phyloP scores from a whole-genome alignment of 1,140 invertebrate species.

The Lineus longissimus region DNA sequence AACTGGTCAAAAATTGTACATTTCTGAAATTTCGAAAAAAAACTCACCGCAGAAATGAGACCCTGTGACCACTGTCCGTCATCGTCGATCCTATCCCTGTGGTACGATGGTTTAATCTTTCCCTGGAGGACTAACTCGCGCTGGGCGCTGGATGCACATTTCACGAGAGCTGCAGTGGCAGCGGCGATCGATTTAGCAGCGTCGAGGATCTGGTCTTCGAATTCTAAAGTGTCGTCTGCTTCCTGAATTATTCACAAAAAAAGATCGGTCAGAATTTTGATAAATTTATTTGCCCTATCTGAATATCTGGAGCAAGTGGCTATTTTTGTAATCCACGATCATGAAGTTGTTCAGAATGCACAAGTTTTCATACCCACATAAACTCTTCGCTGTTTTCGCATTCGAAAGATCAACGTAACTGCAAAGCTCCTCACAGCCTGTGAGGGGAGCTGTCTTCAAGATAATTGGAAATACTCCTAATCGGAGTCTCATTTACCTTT shows the following conservation, averaged over 20 bases:
- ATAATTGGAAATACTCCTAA: too few relatives aligned
- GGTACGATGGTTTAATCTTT: slow-evolving; percentile 64
- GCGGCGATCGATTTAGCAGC: slow-evolving; percentile 96
- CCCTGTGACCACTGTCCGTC: slow-evolving; percentile 99
- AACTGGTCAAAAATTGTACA: too few relatives aligned
- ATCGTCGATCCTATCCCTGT: slow-evolving; percentile 64
- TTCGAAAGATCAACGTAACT: too few relatives aligned
- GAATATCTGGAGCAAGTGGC: too few relatives aligned
- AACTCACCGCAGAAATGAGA: slow-evolving; percentile 77
- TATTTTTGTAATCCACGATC: too few relatives aligned
- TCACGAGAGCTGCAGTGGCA: slow-evolving; percentile 91
- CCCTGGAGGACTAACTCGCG: slow-evolving; percentile 83
- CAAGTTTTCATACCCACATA: too few relatives aligned
- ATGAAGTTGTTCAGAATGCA: too few relatives aligned
- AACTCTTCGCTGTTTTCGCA: too few relatives aligned
- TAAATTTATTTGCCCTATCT: background rate
- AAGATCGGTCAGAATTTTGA: background rate
- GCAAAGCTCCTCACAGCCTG: too few relatives aligned
- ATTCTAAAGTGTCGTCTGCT: slow-evolving; percentile 83
- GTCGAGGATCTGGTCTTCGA: slow-evolving; percentile 98
- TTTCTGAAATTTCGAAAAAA: too few relatives aligned
- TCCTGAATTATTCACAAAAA: slow-evolving; percentile 62
- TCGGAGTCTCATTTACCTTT: too few relatives aligned
- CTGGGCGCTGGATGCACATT: slow-evolving; percentile 93
- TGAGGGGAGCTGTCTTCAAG: too few relatives aligned